A percentile compares a stretch with the other conserved stretches of the same genome.
Evolutionary conservation across 2,113 vertebrate species (phyloP).

Genomic region (Crotalus tigris): DNA sequence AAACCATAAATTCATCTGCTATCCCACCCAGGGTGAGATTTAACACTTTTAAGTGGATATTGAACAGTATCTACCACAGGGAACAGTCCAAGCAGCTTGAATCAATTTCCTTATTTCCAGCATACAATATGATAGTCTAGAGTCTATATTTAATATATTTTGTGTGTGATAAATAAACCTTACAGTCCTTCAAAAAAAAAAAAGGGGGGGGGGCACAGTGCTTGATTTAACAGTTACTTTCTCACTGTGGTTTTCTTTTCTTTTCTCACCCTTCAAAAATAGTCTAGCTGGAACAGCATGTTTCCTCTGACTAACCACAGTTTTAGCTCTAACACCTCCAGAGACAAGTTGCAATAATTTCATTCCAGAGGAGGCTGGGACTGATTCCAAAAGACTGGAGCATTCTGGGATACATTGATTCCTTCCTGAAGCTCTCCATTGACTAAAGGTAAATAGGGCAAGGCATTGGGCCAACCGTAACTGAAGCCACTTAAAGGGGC

Average conservation of each 20-base stretch:
- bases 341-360: neutral
- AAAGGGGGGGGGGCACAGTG: neutral
- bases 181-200: neutral
- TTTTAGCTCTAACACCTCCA: conserved; percentile 8
- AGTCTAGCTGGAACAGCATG: neutral
- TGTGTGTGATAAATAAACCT: conserved; percentile 20
- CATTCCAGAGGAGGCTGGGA: neutral
- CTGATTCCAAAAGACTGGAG: neutral
- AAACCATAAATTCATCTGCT: conserved; percentile 26
- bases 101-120: conserved; percentile 38
- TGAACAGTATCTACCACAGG: conserved; percentile 7
- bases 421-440: neutral
- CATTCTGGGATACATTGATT: neutral
- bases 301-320: conserved; percentile 16
- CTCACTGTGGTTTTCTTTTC: neutral
- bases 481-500: neutral
- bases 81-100: neutral
- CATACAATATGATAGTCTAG: neutral
- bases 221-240: conserved; percentile 6
- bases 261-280: neutral
- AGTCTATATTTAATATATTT: conserved; percentile 29
- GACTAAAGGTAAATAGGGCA: neutral
- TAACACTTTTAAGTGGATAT: conserved; percentile 18
- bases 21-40: conserved; percentile 32
- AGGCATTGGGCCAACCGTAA: accelerated